Conservation (phyloP, 2,797 vertebrate genomes). For the Poecilia wingei region DNA sequence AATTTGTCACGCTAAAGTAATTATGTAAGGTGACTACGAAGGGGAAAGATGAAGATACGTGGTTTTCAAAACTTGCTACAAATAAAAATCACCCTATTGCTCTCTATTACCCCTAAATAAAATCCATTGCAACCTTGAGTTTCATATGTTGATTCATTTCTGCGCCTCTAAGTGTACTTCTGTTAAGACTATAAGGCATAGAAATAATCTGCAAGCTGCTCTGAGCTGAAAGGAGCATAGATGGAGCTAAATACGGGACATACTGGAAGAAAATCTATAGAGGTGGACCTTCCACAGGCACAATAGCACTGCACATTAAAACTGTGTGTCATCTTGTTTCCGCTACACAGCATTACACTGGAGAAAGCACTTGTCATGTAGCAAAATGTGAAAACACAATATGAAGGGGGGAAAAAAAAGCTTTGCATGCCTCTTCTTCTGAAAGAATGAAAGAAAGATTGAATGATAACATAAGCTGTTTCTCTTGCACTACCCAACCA, state of each 20-base stretch:
- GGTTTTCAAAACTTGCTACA: not conserved
- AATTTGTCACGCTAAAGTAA: not conserved
- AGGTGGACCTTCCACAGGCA: not conserved
- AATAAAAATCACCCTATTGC: not conserved
- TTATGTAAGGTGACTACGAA: not conserved
- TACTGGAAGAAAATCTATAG: no score
- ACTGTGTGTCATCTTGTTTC: not conserved
- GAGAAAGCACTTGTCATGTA: not conserved
- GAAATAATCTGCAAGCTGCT: no score
- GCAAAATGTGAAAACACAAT: no score
- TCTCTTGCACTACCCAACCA: constrained; percentile 9
- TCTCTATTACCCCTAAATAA: not conserved
- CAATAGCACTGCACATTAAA: not conserved
- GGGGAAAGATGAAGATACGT: not conserved
- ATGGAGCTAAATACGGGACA: no score
- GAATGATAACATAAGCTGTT: constrained; percentile 18
- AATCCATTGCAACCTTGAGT: not conserved
- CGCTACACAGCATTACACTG: not conserved
- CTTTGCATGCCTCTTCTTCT: constrained; percentile 5
- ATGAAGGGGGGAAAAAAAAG: no score
- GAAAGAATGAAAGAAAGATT: not conserved
- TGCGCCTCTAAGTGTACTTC: no score
- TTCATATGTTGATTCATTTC: no score
- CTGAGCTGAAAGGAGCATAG: no score
- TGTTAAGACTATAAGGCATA: no score